Evolutionary conservation across 2,888 invertebrate genomes (phyloP), one percentile per base, ranked within the genome.

Genomic region (Latrodectus elegans): DNA sequence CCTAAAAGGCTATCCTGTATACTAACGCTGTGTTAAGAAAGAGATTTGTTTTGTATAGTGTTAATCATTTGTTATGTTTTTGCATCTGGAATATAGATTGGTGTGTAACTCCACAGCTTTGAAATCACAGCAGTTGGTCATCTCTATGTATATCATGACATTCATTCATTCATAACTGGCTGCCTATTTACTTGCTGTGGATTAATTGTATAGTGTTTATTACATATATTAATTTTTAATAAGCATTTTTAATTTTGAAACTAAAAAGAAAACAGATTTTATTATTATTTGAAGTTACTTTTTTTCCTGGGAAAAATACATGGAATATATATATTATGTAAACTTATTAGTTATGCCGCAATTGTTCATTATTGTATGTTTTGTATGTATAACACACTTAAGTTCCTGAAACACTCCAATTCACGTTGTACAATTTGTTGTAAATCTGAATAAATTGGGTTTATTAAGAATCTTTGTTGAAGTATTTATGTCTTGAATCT

Each of bases 391-490:
- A 68, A 65, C 49, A 81, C 72, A 81, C 70, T 81, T 87, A 70
- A 87, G 86, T 87, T 87, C 86, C 86, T 87, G 86, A 86, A 60
- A 71, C 68, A 60, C 81, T 80, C 80, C 64, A 70, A 86, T 68
- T 87, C 72, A 78, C 53, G 53, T 38, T 87, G 86, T 87, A 87
- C 55, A 86, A 75, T 80, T 81, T 87, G 81, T 82, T 87, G 81
- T 87, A 87, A 81, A 87, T 87, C 86, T 81, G 38, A 87, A 87
- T 87, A 87, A 87, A 87, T 77, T 87, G 86, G 86, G 81, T 87
- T 87, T 87, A 81, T 81, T 70, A 87, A 75, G 64, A 68, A 9
- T 14, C 53, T 70, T 26, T 70, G 71, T 14, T 15, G 60, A 60
- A 60, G 4, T 60, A 15, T 60, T 60, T 60, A 0, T 15, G 11